Evolutionary conservation across 2,113 vertebrate species (phyloP).

Genomic region (Eclectus roratus): DNA sequence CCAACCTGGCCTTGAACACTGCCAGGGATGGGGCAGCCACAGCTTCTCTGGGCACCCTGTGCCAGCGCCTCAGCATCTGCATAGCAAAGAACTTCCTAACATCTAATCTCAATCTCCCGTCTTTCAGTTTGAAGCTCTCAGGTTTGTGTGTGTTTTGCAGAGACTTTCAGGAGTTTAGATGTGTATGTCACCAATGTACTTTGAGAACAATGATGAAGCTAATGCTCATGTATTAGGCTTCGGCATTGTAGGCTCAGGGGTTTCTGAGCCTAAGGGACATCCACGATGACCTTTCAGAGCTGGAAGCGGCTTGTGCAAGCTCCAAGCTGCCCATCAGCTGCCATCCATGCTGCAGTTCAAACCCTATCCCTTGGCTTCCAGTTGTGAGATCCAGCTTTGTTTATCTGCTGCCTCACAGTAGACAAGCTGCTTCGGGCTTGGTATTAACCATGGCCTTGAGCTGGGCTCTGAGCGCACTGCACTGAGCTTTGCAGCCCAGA

Average conservation of each 20-base stretch:
- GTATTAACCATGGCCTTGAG: neutral
- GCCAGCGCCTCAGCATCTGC: neutral
- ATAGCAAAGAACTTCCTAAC: neutral
- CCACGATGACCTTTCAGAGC: rapidly evolving
- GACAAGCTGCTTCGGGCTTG: neutral
- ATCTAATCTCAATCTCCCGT: neutral
- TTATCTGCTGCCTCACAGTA: neutral
- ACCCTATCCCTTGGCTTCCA: neutral
- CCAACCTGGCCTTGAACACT: neutral
- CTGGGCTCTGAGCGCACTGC: neutral
- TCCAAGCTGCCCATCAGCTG: neutral
- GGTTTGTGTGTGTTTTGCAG: neutral
- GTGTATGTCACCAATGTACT: neutral
- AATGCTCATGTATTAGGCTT: neutral
- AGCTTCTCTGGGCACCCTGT: neutral
- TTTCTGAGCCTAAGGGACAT: neutral
- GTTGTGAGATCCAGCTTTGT: neutral
- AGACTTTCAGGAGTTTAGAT: neutral
- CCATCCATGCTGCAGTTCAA: neutral
- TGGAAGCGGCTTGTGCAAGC: neutral
- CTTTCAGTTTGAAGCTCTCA: neutral
- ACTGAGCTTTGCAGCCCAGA: neutral
- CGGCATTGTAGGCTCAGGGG: neutral
- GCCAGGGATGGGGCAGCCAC: neutral
- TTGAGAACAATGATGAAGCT: neutral